Percentiles rank a stretch among this genome's conserved stretches.
These are phyloP conservation scores for Tortrix viridana DNA, from an alignment of 2,888 invertebrate species.

Conservation along the genomic window DNA sequence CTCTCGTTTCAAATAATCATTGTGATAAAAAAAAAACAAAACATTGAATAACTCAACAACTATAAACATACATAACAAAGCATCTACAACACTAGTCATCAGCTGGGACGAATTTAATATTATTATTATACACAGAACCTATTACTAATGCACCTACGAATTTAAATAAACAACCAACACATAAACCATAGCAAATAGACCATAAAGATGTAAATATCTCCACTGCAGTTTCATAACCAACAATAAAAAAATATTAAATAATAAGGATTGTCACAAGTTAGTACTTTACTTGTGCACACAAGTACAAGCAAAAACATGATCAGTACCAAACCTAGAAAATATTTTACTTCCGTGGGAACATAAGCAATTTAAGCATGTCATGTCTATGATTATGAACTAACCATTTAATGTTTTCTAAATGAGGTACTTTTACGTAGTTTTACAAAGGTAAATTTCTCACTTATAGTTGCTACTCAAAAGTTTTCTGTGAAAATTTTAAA, in stretches of 20 bases:
- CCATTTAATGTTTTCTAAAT: slow-evolving; percentile 22
- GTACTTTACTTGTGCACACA: slow-evolving; percentile 17
- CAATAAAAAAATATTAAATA: slow-evolving; percentile 9
- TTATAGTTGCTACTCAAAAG: slow-evolving; percentile 10
- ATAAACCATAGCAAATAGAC: slow-evolving; percentile 6
- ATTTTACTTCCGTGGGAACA: neutral
- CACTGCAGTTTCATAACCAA: neutral
- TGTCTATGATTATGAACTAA: neutral
- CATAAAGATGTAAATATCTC: slow-evolving; percentile 35
- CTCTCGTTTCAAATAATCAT: neutral
- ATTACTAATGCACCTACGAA: slow-evolving; percentile 4
- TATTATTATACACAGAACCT: neutral
- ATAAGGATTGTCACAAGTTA: slow-evolving; percentile 19
- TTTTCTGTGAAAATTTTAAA: no score
- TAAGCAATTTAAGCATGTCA: neutral
- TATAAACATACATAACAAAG: slow-evolving; percentile 16
- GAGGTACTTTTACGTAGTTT: slow-evolving; percentile 9
- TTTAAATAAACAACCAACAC: slow-evolving; percentile 7
- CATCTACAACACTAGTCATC: slow-evolving; percentile 12
- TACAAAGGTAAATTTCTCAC: slow-evolving; percentile 24
- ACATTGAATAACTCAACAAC: slow-evolving; percentile 5
- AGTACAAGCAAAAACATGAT: slow-evolving; percentile 22
- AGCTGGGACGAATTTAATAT: slow-evolving; percentile 11
- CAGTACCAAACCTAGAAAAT: slow-evolving; percentile 31
- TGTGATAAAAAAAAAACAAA: slow-evolving; percentile 6